Evolutionary conservation across 2,888 invertebrate species (phyloP).

Genomic region (Sinohyriopsis cumingii): DNA sequence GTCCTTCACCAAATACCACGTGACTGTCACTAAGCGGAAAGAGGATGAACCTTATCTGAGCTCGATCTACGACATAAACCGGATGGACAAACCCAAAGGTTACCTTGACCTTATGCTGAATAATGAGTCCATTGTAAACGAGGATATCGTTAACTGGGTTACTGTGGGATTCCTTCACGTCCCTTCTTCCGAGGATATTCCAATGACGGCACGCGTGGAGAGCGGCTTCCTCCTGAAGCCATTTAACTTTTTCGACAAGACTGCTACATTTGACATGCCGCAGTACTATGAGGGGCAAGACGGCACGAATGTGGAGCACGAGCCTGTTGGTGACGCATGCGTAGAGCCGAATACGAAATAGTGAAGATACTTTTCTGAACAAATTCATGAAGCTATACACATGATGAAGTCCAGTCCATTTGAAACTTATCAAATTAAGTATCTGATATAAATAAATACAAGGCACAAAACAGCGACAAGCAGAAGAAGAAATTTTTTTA

Average conservation of each 20-base stretch:
- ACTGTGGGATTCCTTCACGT: constrained; percentile 48
- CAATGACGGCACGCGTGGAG: constrained; percentile 45
- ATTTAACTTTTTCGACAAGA: constrained; percentile 50
- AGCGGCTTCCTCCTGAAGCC: constrained; percentile 47
- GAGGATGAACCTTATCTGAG: constrained; percentile 39
- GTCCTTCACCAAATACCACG: constrained; percentile 48
- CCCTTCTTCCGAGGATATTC: constrained; percentile 46
- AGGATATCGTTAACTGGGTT: constrained; percentile 49
- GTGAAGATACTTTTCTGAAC: too few relatives aligned
- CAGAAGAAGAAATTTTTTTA: too few relatives aligned
- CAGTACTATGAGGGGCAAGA: constrained; percentile 20
- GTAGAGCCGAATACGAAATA: too few relatives aligned
- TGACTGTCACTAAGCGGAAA: constrained; percentile 39
- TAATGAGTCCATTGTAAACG: constrained; percentile 40
- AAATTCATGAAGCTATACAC: too few relatives aligned
- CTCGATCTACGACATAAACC: constrained; percentile 29
- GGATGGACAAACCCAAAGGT: constrained; percentile 33
- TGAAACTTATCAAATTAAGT: too few relatives aligned
- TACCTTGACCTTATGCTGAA: constrained; percentile 38
- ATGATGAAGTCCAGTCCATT: too few relatives aligned
- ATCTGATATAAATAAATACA: too few relatives aligned
- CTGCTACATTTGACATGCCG: constrained; percentile 43
- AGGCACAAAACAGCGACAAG: too few relatives aligned
- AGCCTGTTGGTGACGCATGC: too few relatives aligned
- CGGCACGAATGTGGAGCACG: not conserved